Base-by-base conservation (phyloP, 2,888 invertebrate genomes). In the Cheilosia impressa region DNA sequence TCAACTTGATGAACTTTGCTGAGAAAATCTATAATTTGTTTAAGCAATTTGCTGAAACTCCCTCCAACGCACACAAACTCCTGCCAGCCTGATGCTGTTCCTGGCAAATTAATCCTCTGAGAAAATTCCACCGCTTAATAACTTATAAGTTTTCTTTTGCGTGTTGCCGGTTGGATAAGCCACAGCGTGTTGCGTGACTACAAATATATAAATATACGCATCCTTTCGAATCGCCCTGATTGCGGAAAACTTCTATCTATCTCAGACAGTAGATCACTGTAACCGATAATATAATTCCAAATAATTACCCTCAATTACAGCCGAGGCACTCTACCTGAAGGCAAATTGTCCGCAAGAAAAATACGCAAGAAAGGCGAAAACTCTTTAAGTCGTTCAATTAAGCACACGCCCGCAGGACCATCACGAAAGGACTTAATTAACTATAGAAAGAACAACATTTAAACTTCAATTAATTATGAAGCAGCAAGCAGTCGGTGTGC, bases 261-360 rank as follows among this genome's bases (percentile, higher is more conserved):
- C 73, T 24, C 2, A 10, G 43, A 41, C 38, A 73, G 68, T 58
- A 73, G 65, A 80, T 68, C 73, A 62, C n/a, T 47, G 45, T 68
- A 43, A 22, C 72, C 60, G 43, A 58, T 72, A 72, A 45, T 66
- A 72, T 72, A 75, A 80, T 73, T 80, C 47, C 62, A 73, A 68
- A 80, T 80, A 80, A 80, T 80, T 75, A 55, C 80, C 66, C 53
- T 53, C 72, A 73, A 80, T 80, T 73, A 75, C 41, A 15, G 19
- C 10, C 58, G 27, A 15, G 19, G 31, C 22, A 47, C 6, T 52
- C 27, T 7, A 38, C 19, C 41, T 27, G 53, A 6, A 47, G 65
- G 75, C n/a, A 24, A 19, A 52, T 15, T 47, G 65, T 34, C 65
- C 65, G 27, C 19, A 17, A 17, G 24, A 66, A 17, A 17, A 27